phyloP scores from a whole-genome alignment of 1,140 invertebrate species.

The Pararge aegeria region DNA sequence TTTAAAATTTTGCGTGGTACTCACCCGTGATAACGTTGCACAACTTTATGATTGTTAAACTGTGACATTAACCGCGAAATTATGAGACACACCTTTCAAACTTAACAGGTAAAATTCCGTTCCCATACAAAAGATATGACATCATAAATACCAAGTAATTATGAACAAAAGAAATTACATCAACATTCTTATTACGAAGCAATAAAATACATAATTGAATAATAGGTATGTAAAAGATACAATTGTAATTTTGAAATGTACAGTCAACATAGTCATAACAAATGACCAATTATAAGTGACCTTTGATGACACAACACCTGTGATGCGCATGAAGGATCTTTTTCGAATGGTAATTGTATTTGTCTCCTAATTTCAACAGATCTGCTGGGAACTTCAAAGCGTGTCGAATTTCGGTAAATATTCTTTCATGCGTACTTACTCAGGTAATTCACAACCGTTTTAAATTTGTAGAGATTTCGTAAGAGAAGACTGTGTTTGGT shows the following conservation, averaged over 20 bases:
- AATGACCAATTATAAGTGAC: slow-evolving; percentile 36
- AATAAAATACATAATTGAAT: slow-evolving; percentile 20
- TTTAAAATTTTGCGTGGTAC: neutral
- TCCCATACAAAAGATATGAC: slow-evolving; percentile 27
- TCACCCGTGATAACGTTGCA: neutral
- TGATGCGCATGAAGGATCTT: slow-evolving; percentile 37
- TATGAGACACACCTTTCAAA: slow-evolving; percentile 20
- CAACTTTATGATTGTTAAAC: neutral
- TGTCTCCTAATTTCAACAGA: slow-evolving; percentile 17
- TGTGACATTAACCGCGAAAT: slow-evolving; percentile 15
- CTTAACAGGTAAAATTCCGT: slow-evolving; percentile 21
- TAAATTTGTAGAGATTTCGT: neutral
- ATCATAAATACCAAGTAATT: slow-evolving; percentile 13
- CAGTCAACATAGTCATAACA: slow-evolving; percentile 3
- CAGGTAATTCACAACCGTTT: neutral
- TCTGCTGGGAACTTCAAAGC: slow-evolving; percentile 12
- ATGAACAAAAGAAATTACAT: slow-evolving; percentile 11
- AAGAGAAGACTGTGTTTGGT: neutral
- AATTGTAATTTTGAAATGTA: slow-evolving; percentile 5
- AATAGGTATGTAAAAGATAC: neutral
- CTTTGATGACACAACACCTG: slow-evolving; percentile 32
- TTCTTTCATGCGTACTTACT: slow-evolving; percentile 3
- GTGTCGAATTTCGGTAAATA: slow-evolving; percentile 4
- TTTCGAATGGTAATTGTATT: slow-evolving; percentile 16
- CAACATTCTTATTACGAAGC: slow-evolving; percentile 17